Conservation (phyloP, 1,140 invertebrate genomes). For the Stegodyphus dumicola region DNA sequence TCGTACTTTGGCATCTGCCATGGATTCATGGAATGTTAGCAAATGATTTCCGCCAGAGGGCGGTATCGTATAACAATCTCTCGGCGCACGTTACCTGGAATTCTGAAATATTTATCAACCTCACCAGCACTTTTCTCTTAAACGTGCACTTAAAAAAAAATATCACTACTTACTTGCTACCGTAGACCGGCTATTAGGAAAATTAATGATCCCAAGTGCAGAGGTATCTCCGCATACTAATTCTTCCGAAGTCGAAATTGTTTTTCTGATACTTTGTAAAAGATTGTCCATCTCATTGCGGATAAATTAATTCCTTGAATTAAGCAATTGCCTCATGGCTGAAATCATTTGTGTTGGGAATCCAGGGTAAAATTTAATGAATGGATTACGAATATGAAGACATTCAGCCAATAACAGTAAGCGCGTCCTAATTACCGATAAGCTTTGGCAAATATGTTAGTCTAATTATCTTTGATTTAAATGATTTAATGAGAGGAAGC, state of each 20-base stretch:
- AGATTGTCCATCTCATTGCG: not conserved
- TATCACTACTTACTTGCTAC: not conserved
- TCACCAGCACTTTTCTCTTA: not conserved
- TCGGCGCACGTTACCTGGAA: not conserved
- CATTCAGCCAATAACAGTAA: too few relatives aligned
- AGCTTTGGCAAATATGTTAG: too few relatives aligned
- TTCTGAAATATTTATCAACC: constrained; percentile 18
- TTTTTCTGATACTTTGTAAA: not conserved
- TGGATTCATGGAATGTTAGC: not conserved
- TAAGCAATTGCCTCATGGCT: too few relatives aligned
- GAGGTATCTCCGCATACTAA: not conserved
- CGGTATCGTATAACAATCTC: not conserved
- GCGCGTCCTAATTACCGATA: too few relatives aligned
- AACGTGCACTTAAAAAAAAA: not conserved
- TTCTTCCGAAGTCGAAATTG: not conserved
- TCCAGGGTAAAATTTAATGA: too few relatives aligned
- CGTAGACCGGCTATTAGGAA: not conserved
- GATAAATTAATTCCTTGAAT: too few relatives aligned
- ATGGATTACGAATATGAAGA: too few relatives aligned
- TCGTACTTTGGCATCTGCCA: not conserved
- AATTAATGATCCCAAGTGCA: not conserved
- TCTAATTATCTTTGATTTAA: too few relatives aligned
- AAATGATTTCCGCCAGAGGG: constrained; percentile 8
- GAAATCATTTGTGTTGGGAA: too few relatives aligned
- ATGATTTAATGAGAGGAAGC: too few relatives aligned